A percentile compares a stretch with the other conserved stretches of the same genome.
These are phyloP conservation scores for Cephalopachus bancanus DNA, from an alignment of 2,797 vertebrate species.

Conservation along the genomic window DNA sequence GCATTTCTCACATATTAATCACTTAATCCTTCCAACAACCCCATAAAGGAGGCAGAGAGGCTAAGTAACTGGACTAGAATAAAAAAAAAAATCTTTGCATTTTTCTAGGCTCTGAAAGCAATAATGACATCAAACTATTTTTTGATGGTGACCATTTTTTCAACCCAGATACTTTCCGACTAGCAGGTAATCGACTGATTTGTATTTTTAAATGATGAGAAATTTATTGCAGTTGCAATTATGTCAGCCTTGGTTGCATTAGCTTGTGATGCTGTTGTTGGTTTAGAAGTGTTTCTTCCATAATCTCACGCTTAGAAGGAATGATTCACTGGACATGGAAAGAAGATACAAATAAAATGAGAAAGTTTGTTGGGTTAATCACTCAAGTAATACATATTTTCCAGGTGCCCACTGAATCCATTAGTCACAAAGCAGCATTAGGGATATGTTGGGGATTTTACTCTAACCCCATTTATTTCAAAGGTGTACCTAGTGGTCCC, in stretches of 20 bases:
- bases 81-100: neutral
- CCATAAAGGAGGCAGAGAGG: neutral
- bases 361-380: neutral
- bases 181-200: neutral
- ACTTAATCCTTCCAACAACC: neutral
- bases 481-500: neutral
- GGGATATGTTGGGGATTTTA: neutral
- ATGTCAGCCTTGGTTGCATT: neutral
- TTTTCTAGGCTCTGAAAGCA: slow-evolving; percentile 15
- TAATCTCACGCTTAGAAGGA: neutral
- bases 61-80: neutral
- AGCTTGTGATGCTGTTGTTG: neutral
- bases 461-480: neutral
- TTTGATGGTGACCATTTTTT: slow-evolving; percentile 5
- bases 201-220: slow-evolving; percentile 21
- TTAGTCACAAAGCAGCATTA: neutral
- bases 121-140: neutral
- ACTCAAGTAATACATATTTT: neutral
- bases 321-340: neutral
- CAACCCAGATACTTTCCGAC: neutral
- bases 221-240: neutral
- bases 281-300: neutral
- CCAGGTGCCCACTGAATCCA: neutral
- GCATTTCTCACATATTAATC: slow-evolving; percentile 19
- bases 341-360: neutral